These are phyloP conservation scores for Drosophila limbata DNA, from an alignment of 2,888 invertebrate genomes.

Conservation along the genomic window DNA sequence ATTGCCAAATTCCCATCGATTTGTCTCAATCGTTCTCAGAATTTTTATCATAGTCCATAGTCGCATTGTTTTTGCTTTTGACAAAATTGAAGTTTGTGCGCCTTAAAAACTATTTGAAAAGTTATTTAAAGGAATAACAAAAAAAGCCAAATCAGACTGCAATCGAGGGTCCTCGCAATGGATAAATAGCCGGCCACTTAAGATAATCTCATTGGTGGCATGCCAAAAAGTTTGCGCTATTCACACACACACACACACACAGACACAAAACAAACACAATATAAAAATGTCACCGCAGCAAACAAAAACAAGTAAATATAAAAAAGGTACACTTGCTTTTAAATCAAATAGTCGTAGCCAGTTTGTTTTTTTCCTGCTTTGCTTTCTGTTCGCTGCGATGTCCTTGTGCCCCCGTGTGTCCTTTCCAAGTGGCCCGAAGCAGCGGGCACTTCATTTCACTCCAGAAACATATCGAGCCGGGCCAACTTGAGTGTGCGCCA, in stretches of 20 bases:
- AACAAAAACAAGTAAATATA: constrained; percentile 34
- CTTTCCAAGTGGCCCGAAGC: constrained; percentile 52
- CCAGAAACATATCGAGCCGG: constrained; percentile 75
- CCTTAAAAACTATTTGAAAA: constrained; percentile 65
- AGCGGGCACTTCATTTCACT: constrained; percentile 76
- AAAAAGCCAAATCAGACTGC: constrained; percentile 23
- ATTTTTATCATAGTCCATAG: constrained; percentile 11
- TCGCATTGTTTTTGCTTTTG: constrained; percentile 3
- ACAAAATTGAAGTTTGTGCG: constrained; percentile 24
- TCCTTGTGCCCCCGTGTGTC: constrained; percentile 20
- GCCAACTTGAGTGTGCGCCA: constrained; percentile 79
- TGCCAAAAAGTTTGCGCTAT: constrained; percentile 71
- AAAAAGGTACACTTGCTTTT: constrained; percentile 73
- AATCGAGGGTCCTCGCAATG: constrained; percentile 9
- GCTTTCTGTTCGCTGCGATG: constrained; percentile 9
- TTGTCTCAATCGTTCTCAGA: constrained; percentile 17
- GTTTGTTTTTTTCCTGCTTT: constrained; percentile 42
- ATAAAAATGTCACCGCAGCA: constrained; percentile 76
- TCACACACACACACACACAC: constrained; percentile 8
- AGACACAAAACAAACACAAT: constrained; percentile 44
- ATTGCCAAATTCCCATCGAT: constrained; percentile 19
- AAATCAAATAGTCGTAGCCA: constrained; percentile 69
- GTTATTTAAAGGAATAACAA: constrained; percentile 31
- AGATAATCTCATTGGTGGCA: constrained; percentile 80
- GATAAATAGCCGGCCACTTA: constrained; percentile 74